phyloP scores from a whole-genome alignment of 2,797 vertebrate genomes.

The Mastacembelus armatus region DNA sequence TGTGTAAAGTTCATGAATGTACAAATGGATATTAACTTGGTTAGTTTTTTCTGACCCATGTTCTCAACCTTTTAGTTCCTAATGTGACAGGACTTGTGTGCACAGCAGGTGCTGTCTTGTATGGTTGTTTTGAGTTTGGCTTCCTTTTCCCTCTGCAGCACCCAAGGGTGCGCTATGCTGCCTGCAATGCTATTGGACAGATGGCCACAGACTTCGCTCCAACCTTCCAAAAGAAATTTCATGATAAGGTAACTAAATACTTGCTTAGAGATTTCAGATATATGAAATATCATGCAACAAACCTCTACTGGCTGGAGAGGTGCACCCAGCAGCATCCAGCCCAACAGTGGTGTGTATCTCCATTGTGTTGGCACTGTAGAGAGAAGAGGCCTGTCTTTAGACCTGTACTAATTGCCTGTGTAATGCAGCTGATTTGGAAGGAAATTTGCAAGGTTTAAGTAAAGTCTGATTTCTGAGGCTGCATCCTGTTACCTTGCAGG shows the following conservation, averaged over 20 bases:
- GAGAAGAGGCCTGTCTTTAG: too few relatives aligned
- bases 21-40: too few relatives aligned
- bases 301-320: too few relatives aligned
- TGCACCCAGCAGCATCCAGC: too few relatives aligned
- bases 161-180: slow-evolving; percentile 96
- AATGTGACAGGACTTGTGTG: not conserved
- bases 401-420: too few relatives aligned
- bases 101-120: not conserved
- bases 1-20: not conserved
- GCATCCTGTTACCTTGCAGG: slow-evolving; percentile 74
- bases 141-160: slow-evolving; percentile 82
- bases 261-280: not conserved
- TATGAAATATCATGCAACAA: too few relatives aligned
- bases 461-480: not conserved
- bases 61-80: not conserved
- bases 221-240: slow-evolving; percentile 99
- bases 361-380: too few relatives aligned
- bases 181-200: slow-evolving; percentile 97
- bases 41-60: not conserved
- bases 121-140: not conserved
- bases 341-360: too few relatives aligned
- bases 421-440: too few relatives aligned
- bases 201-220: slow-evolving; percentile 99
- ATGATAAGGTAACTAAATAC: slow-evolving; percentile 88
- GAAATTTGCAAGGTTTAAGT: not conserved